Base-by-base conservation (phyloP, 2,797 vertebrate genomes). In the Orestias chungarensis region DNA sequence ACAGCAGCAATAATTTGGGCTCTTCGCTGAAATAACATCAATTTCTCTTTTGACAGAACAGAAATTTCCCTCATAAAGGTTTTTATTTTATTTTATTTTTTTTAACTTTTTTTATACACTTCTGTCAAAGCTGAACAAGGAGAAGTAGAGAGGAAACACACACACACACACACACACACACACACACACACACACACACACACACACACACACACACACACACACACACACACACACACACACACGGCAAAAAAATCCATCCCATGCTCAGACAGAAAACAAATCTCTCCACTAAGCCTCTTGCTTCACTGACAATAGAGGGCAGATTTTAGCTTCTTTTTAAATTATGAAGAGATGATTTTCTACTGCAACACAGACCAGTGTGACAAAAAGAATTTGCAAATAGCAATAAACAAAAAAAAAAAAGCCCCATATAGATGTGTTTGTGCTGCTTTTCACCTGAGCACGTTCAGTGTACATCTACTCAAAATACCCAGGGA, bases 41-140 rank as follows among this genome's bases (percentile, higher is more conserved):
- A 91, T 82, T 89, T 89, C 82, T 85, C 80, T 82, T 88, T 85
- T 83, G 82, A 86, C 86, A 78, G 81, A 89, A 87, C 80, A 87
- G 85, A 91, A 82, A 77, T 79, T 85, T 66, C 80, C 88, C 90
- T 90, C 74, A 82, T 82, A 77, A 89, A 86, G 75, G 74, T 87
- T 88, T 87, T 52, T 4, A 52, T 27, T 52, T 52, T 52, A n/a
- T n/a, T n/a, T n/a, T n/a, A n/a, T n/a, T n/a, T n/a, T n/a, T n/a
- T n/a, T n/a, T n/a, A n/a, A n/a, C n/a, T 52, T 73, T 80, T 81
- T 81, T 84, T 89, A 84, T 76, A 75, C 83, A 78, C 81, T 66
- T 70, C 85, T 86, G 87, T 92, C 86, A 85, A 82, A 78, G 78
- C 18, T 86, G 88, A 90, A 89, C 81, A 87, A 88, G 77, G 70